Evolutionary conservation across 2,888 invertebrate genomes (phyloP).

Genomic region (Tillus elongatus): DNA sequence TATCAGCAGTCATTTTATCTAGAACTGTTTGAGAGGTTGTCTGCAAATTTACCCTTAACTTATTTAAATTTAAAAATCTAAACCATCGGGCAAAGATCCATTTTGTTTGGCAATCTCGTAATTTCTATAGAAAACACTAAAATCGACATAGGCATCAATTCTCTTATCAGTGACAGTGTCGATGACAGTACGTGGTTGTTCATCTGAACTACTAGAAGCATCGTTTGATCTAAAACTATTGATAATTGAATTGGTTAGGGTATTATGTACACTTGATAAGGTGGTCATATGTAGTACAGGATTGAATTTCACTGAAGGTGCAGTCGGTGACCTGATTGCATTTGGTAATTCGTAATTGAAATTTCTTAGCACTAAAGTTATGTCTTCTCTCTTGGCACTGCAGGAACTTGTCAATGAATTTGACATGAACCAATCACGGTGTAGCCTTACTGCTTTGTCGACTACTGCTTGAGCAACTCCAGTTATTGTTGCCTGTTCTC

Average conservation of each 20-base stretch:
- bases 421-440: constrained; percentile 66
- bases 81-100: constrained; percentile 57
- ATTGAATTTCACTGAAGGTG: constrained; percentile 51
- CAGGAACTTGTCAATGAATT: constrained; percentile 42
- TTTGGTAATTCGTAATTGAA: constrained; percentile 72
- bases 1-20: too few species aligned
- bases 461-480: constrained; percentile 81
- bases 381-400: constrained; percentile 63
- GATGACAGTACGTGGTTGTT: constrained; percentile 24
- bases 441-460: constrained; percentile 73
- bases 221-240: constrained; percentile 39
- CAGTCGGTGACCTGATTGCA: constrained; percentile 47
- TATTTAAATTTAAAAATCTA: constrained; percentile 43
- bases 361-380: constrained; percentile 76
- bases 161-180: constrained; percentile 55
- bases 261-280: constrained; percentile 19
- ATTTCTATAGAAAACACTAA: constrained; percentile 67
- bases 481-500: constrained; percentile 66
- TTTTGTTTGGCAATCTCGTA: constrained; percentile 57
- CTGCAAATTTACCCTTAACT: too few species aligned
- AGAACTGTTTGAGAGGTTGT: too few species aligned
- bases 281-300: constrained; percentile 48
- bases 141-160: constrained; percentile 77
- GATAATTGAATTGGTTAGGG: constrained; percentile 23
- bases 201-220: constrained; percentile 32